Percentiles rank a stretch among this genome's conserved stretches.
Evolutionary conservation across 92 coral and sea anemone genomes (phyloP).

Genomic region (Umimayanthus chanpuru): DNA sequence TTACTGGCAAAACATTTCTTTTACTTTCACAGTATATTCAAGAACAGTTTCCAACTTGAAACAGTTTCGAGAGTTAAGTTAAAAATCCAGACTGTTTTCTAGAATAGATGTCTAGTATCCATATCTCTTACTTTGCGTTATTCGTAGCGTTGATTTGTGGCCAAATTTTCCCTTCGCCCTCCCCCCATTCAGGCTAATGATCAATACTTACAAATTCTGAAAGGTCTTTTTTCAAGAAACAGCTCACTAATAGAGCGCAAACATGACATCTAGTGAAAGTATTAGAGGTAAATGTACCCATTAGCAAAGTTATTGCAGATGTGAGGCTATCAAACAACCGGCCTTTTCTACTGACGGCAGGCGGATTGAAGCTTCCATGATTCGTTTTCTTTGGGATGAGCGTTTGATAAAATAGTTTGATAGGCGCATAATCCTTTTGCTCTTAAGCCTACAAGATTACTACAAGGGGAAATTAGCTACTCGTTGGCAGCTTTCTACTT

Average conservation of each 20-base stretch:
- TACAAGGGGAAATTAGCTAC: constrained; percentile 11
- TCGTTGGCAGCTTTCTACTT: neutral
- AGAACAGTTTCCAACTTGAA: neutral
- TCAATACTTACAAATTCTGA: constrained; percentile 9
- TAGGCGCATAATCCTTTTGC: constrained; percentile 29
- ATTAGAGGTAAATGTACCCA: constrained; percentile 67
- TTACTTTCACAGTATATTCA: neutral
- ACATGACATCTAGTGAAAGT: constrained; percentile 81
- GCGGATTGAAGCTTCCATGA: constrained; percentile 40
- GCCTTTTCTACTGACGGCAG: constrained; percentile 35
- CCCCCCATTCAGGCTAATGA: constrained; percentile 12
- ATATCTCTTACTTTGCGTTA: neutral
- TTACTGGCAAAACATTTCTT: neutral
- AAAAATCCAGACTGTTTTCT: too few relatives aligned
- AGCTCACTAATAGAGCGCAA: constrained; percentile 60
- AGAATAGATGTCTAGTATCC: too few relatives aligned
- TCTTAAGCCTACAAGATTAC: constrained; percentile 29
- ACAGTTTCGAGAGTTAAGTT: too few relatives aligned
- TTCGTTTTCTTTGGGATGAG: constrained; percentile 31
- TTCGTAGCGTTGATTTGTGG: neutral
- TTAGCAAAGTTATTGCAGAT: constrained; percentile 77
- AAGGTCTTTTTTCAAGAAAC: constrained; percentile 28
- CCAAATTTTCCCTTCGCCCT: neutral
- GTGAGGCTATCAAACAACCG: constrained; percentile 47
- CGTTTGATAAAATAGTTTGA: constrained; percentile 44